Base-by-base conservation (phyloP, 2,113 vertebrate species). In the Hippoglossus stenolepis region DNA sequence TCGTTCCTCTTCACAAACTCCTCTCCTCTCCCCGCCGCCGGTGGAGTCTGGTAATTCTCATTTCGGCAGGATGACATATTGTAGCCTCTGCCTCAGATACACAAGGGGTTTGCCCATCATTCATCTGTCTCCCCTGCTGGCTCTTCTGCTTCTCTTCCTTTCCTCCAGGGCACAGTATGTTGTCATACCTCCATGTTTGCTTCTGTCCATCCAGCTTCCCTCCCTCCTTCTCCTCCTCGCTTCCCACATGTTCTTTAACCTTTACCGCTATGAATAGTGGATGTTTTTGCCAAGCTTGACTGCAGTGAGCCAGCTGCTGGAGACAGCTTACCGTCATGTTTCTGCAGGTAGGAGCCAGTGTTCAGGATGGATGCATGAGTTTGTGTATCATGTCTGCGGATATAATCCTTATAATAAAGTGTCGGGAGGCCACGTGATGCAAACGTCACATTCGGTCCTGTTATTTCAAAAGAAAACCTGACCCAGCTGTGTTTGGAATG, bases 11-110 rank as follows among this genome's bases (percentile, higher is more conserved):
- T 68, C 5, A 62, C 26, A 28, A 17, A 66, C 40, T 83, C 77
- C 70, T 71, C 40, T 79, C 77, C 75, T 71, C 47, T 70, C 26
- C 56, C 15, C 3, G 58, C 15, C 15, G 21, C 0, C 61, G 66
- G 31, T 40, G 79, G 79, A 14, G 23, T 76, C 87, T 91, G 90
- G 70, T 87, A 49, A 58, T 81, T 83, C 72, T 92, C 80, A 85
- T 63, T 26, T 51, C 20, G 61, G n/a, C 61, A 75, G 63, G 58
- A 85, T 73, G 77, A 80, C 64, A 45, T 15, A 21, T 21, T 58
- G 54, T 38, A 67, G n/a, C 62, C 69, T 77, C 70, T 51, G 63
- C 49, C 69, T 83, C 59, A 51, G 40, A 79, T 70, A 49, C 40
- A 66, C 57, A 40, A 65, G 31, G 68, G 51, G 17, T 81, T 78